Evolutionary conservation across 2,113 vertebrate species (phyloP).

Genomic region (Calyptommatus sinebrachiatus): DNA sequence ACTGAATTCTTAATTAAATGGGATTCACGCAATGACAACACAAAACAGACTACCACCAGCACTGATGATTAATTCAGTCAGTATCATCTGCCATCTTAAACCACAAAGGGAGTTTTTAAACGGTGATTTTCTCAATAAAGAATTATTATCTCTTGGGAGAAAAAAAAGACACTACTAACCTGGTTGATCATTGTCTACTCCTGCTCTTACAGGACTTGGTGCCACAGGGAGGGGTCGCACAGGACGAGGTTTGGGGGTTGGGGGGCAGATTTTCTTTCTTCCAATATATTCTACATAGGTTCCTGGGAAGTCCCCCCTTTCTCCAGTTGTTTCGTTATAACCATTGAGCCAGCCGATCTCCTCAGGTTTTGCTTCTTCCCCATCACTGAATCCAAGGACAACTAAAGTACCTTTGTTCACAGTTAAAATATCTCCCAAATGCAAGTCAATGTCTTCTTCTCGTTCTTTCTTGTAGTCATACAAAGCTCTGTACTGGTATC

Average conservation of each 20-base stretch:
- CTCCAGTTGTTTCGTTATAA: constrained; percentile 93
- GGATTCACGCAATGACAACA: not conserved
- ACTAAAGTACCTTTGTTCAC: constrained; percentile 91
- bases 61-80: not conserved
- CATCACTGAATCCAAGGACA: constrained; percentile 87
- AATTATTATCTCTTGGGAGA: not conserved
- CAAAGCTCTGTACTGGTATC: constrained; percentile 93
- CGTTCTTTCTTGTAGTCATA: constrained; percentile 96
- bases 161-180: constrained; percentile 72
- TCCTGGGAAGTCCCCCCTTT: constrained; percentile 96
- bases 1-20: not conserved
- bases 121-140: constrained; percentile 3
- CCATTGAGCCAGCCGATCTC: constrained; percentile 96
- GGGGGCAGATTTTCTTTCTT: constrained; percentile 91
- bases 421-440: constrained; percentile 87
- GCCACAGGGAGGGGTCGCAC: constrained; percentile 91
- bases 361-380: constrained; percentile 89
- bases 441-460: constrained; percentile 94
- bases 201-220: constrained; percentile 77
- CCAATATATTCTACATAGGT: constrained; percentile 96
- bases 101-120: not conserved
- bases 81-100: not conserved
- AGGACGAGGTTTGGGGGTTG: constrained; percentile 94
- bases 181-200: constrained; percentile 86
- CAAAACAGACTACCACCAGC: not conserved